Conservation (phyloP, 2,797 vertebrate species). For the Leptodactylus fallax region DNA sequence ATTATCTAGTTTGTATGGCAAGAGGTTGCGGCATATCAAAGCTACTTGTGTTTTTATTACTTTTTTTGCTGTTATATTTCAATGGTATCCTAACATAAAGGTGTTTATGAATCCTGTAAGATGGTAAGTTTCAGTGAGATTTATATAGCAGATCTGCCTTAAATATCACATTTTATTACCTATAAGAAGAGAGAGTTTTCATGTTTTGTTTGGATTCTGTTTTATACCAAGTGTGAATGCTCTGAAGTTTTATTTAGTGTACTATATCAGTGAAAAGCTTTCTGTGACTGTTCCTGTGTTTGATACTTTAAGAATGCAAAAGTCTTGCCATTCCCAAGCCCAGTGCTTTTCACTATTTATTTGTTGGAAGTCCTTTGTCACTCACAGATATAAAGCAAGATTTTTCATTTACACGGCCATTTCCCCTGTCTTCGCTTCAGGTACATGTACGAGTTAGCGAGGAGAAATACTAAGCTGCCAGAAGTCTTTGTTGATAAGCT, state of each 20-base stretch:
- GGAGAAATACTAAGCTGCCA: slow-evolving; percentile 69
- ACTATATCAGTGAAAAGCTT: background rate
- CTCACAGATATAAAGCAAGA: slow-evolving; percentile 17
- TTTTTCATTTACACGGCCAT: background rate
- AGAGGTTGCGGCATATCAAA: too few relatives aligned
- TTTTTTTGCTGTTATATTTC: background rate
- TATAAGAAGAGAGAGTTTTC: background rate
- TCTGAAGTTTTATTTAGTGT: background rate
- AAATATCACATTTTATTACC: background rate
- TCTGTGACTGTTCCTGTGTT: background rate
- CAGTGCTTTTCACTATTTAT: background rate
- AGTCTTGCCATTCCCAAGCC: background rate
- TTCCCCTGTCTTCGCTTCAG: slow-evolving; percentile 64
- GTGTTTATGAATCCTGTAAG: background rate
- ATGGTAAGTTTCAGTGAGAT: background rate
- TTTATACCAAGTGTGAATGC: background rate
- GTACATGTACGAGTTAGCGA: slow-evolving; percentile 73
- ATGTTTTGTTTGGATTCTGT: background rate
- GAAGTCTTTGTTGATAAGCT: slow-evolving; percentile 73
- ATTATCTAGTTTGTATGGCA: too few relatives aligned
- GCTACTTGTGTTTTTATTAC: background rate
- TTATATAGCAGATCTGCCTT: background rate
- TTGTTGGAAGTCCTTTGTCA: background rate
- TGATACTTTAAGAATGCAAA: background rate
- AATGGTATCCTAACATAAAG: background rate